Evolutionary conservation across 2,797 vertebrate genomes (phyloP), one percentile per base, ranked within the genome.

Genomic region (Chromobotia macracanthus): DNA sequence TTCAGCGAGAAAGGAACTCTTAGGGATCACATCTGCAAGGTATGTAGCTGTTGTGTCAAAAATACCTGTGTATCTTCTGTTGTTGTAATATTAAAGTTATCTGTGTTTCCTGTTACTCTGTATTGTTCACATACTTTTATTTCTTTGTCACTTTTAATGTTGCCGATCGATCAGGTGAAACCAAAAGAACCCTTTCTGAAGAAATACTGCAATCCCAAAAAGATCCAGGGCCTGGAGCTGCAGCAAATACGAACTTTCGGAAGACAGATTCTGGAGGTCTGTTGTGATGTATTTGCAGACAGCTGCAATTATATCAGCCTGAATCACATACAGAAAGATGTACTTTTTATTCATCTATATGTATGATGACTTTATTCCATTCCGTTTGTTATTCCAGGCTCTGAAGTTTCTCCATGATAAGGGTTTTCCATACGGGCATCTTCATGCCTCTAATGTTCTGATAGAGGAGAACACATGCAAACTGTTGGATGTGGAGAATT

Each of bases 201-300:
- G 91, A 99, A 99, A 87, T 99, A 99, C 84, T 95, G 95, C 84
- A 97, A 95, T 87, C 96, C 95, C 6, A 96, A 95, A 90, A 99
- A 98, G 92, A 96, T 93, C 84, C 95, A 97, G 87, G 95, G 97
- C 72, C 94, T 99, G 44, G 96, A 98, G 81, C 94, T 97, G 72
- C 92, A 94, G 38, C 94, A 96, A 84, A 96, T 99, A 90, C 95
- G 95, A 88, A 93, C 90, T 7, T 99, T 94, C 0, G 97, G 97
- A 63, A 93, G 96, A 55, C 97, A 98, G 89, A 95, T 99, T 87
- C 87, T 99, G 87, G 97, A 99, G 96, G 97, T 98, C 91, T 60
- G 67, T 1, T 1, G 51, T 68, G 75, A 55, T 19, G n/a, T n/a
- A n/a, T n/a, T n/a, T n/a, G n/a, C 6, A 38, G 0, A 38, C 35